These are phyloP conservation scores for Miltochrista miniata DNA, from an alignment of 2,888 invertebrate genomes.

Conservation along the genomic window DNA sequence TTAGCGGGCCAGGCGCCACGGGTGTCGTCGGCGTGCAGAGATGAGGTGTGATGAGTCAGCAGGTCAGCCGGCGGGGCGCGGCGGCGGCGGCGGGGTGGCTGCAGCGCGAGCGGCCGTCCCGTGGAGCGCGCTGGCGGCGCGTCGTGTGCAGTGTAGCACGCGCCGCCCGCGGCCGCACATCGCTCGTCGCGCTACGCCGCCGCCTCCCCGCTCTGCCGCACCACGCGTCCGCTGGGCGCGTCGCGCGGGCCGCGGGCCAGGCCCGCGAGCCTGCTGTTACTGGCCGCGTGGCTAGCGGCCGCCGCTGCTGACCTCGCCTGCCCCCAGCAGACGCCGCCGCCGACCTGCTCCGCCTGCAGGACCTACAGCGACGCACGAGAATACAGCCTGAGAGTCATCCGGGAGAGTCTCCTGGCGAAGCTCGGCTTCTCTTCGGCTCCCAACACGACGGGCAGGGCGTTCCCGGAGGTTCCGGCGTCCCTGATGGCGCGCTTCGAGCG, in stretches of 20 bases:
- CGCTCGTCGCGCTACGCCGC: constrained; percentile 77
- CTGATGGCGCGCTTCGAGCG: constrained; percentile 79
- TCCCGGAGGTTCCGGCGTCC: constrained; percentile 83
- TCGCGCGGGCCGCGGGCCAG: constrained; percentile 83
- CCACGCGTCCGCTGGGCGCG: constrained; percentile 83
- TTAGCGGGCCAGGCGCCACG: constrained; percentile 27
- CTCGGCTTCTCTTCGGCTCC: constrained; percentile 85
- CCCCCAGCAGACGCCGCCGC: constrained; percentile 61
- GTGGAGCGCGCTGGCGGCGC: constrained; percentile 48
- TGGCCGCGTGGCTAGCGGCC: constrained; percentile 79
- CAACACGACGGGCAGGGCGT: constrained; percentile 84
- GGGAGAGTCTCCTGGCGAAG: constrained; percentile 85
- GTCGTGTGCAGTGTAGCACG: constrained; percentile 77
- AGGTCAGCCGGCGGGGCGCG: constrained; percentile 41
- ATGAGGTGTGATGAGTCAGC: constrained; percentile 46
- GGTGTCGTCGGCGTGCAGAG: constrained; percentile 22
- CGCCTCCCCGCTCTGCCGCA: constrained; percentile 80
- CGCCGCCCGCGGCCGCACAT: constrained; percentile 79
- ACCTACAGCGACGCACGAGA: constrained; percentile 83
- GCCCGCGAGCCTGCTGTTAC: constrained; percentile 83
- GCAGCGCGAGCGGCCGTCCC: constrained; percentile 37
- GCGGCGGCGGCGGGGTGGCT: constrained; percentile 41
- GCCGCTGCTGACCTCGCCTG: constrained; percentile 71
- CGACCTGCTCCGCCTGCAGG: constrained; percentile 81
- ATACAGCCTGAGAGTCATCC: constrained; percentile 85